Evolutionary conservation across 2,113 vertebrate species (phyloP), one percentile per base, ranked within the genome.

Genomic region (Apeltes quadracus): DNA sequence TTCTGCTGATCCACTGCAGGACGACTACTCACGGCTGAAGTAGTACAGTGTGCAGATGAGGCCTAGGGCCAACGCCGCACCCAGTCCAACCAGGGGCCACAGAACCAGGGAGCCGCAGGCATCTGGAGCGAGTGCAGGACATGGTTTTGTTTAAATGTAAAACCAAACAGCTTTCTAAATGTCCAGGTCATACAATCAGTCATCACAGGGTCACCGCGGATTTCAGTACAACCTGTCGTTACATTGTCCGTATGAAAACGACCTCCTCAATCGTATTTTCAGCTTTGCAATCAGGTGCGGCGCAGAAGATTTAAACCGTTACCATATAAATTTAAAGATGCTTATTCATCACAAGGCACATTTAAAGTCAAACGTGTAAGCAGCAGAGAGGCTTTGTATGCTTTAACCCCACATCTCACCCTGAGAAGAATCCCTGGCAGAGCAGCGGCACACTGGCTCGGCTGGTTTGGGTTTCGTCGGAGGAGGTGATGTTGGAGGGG

Each of bases 1-100:
- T 23, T 29, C 2, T 53, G 10, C 39, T 9, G 2, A 10, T 14
- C 22, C 0, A 1, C 48, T 18, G 9, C 3, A 41, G 16, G 32
- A 7, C 32, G 20, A 46, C 2, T 64, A 92, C 93, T 94, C 54
- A 94, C 93, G 86, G 75, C 91, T 94, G 54, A 92, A 94, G 76
- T 93, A 94, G 79, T 84, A 91, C 23, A 93, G 75, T 0, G 84
- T 89, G 63, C 80, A 71, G 68, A 90, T 15, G 38, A 94, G 58
- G 10, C 65, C 61, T 0, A 87, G 23, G 14, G 67, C 61, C 79
- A 94, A 56, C 13, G 53, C 53, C 1, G 70, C 32, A 8, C 81
- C 29, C 8, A 87, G 29, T 70, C 92, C 91, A 3, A 87, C 79
- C 61, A 91, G 46, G 0, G 89, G 75, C 93, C 93, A 93, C n/a